These are phyloP conservation scores for Dastarcus helophoroides DNA, from an alignment of 2,888 invertebrate genomes.

Conservation along the genomic window DNA sequence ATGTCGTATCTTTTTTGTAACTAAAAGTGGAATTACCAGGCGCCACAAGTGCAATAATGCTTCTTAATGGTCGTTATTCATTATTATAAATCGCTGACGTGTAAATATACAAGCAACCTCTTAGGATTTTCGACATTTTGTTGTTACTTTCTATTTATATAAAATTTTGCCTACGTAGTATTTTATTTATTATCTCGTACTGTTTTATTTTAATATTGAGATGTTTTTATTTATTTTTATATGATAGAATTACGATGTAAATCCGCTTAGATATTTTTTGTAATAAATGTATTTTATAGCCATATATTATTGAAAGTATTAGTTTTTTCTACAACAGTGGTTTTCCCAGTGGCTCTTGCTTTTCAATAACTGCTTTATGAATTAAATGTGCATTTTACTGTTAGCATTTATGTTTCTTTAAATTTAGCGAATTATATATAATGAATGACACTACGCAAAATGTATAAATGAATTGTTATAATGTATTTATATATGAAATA, in stretches of 20 bases:
- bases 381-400: slow-evolving; percentile 22
- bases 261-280: too few relatives aligned
- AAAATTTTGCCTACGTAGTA: too few relatives aligned
- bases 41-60: slow-evolving; percentile 29
- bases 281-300: too few relatives aligned
- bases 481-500: slow-evolving; percentile 18
- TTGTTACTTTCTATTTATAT: slow-evolving; percentile 7
- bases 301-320: too few relatives aligned
- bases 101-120: too few relatives aligned
- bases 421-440: slow-evolving; percentile 27
- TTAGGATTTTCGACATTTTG: slow-evolving; percentile 14
- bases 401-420: slow-evolving; percentile 27
- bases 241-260: too few relatives aligned
- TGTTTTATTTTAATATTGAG: too few relatives aligned
- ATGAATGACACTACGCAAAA: slow-evolving; percentile 28
- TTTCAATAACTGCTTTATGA: slow-evolving; percentile 26
- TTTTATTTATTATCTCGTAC: too few relatives aligned
- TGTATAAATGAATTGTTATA: slow-evolving; percentile 26
- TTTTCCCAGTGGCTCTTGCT: slow-evolving; percentile 15
- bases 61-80: slow-evolving; percentile 30
- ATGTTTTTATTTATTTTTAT: too few relatives aligned
- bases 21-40: too few relatives aligned
- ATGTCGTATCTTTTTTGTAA: slow-evolving; percentile 20
- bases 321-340: too few relatives aligned
- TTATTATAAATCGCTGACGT: slow-evolving; percentile 30